Evolutionary conservation across 64 coral and sea anemone species (phyloP).

Genomic region (Dendronephthya gigantea): DNA sequence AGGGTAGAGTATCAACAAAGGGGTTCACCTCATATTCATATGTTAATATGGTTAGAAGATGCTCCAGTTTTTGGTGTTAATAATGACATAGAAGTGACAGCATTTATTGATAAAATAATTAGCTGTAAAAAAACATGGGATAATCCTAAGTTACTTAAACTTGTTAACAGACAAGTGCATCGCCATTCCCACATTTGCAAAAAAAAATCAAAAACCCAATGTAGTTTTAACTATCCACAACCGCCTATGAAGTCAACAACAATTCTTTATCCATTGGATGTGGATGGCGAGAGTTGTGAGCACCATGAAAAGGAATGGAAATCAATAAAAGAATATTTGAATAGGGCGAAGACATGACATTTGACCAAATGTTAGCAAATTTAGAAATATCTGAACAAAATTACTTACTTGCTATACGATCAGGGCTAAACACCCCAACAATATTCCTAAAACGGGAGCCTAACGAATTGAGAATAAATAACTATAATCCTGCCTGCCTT

Average conservation of each 20-base stretch:
- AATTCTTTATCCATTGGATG: not conserved
- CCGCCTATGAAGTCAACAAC: not conserved
- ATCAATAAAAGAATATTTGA: too few species aligned
- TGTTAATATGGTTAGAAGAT: too few species aligned
- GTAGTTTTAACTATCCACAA: not conserved
- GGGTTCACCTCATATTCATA: too few species aligned
- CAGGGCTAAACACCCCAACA: not conserved
- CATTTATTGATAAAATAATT: not conserved
- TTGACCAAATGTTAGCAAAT: too few species aligned
- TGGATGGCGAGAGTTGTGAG: not conserved
- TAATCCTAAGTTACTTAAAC: not conserved
- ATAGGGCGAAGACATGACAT: too few species aligned
- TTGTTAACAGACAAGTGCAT: not conserved
- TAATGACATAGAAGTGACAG: too few species aligned
- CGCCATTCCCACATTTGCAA: not conserved
- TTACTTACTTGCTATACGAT: too few species aligned
- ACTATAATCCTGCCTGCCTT: not conserved
- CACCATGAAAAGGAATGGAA: not conserved
- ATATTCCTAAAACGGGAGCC: not conserved
- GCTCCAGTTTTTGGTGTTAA: too few species aligned
- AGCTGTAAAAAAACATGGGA: not conserved
- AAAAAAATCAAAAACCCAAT: not conserved
- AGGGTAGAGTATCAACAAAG: too few species aligned
- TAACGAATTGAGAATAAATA: not conserved
- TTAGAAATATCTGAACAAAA: too few species aligned